Conservation (phyloP, 1,140 invertebrate species). For the Zophobas atratus region DNA sequence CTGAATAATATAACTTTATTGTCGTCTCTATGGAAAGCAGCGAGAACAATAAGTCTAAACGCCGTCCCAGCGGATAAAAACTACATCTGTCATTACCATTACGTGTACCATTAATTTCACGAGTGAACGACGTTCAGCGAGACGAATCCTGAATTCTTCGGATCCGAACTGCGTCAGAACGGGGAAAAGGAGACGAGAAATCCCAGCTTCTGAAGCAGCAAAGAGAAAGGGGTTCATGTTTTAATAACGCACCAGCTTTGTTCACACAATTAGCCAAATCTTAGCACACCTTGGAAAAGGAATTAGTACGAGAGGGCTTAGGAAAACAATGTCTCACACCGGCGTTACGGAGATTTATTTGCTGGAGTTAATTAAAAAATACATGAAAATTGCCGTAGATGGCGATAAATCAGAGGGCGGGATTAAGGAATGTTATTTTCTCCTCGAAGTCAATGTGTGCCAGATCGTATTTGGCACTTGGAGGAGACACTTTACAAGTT, state of each 20-base stretch:
- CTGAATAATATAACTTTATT: conserved; percentile 12
- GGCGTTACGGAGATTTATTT: conserved; percentile 27
- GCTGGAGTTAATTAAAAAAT: conserved; percentile 38
- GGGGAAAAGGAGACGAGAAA: conserved; percentile 45
- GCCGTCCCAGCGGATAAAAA: conserved; percentile 24
- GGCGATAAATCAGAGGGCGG: no score
- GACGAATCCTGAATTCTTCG: conserved; percentile 7
- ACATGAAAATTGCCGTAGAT: not conserved
- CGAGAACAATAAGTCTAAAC: conserved; percentile 23
- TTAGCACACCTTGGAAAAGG: conserved; percentile 46
- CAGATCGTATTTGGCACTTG: no score
- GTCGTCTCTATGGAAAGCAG: not conserved
- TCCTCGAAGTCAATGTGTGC: no score
- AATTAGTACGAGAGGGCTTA: conserved; percentile 7
- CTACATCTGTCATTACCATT: conserved; percentile 39
- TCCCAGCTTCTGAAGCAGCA: conserved; percentile 9
- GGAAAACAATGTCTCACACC: conserved; percentile 26
- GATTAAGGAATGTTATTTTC: no score
- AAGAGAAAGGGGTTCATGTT: conserved; percentile 48
- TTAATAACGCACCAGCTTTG: conserved; percentile 51
- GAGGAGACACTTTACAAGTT: no score
- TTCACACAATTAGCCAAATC: conserved; percentile 54
- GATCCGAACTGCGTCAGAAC: conserved; percentile 16
- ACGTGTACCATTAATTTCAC: conserved; percentile 28
- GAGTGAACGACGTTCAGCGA: conserved; percentile 27